Evolutionary conservation across 1,140 invertebrate genomes (phyloP).

Genomic region (Hermetia illucens): DNA sequence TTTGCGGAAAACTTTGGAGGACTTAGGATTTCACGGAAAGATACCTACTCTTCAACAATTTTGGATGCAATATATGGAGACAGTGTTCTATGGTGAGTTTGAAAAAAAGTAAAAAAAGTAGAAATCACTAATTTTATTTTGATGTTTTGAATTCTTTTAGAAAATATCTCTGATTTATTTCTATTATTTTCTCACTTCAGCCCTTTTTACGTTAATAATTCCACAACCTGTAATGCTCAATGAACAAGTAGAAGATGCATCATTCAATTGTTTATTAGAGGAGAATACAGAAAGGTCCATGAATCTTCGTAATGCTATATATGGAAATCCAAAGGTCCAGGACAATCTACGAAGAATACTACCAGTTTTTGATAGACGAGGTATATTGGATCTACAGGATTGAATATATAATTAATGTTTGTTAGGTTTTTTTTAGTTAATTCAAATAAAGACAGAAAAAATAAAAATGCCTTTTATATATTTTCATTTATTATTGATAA

Average conservation of each 20-base stretch:
- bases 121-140: no score
- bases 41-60: conserved; percentile 24
- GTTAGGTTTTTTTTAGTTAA: no score
- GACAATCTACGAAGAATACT: conserved; percentile 14
- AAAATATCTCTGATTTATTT: neutral
- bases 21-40: conserved; percentile 11
- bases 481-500: no score
- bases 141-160: no score
- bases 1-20: conserved; percentile 15
- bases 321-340: conserved; percentile 14
- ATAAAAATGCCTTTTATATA: no score
- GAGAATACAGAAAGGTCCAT: conserved; percentile 16
- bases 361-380: conserved; percentile 16
- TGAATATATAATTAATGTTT: no score
- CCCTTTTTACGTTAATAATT: conserved; percentile 12
- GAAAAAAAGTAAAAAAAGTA: no score
- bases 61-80: conserved; percentile 15
- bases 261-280: conserved; percentile 22
- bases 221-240: conserved; percentile 19
- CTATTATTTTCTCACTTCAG: neutral
- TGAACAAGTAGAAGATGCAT: conserved; percentile 21
- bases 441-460: no score
- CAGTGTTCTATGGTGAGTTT: conserved; percentile 23
- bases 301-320: conserved; percentile 19
- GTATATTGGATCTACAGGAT: conserved; percentile 18